Conservation (phyloP, 2,113 vertebrate species). For the Colossoma macropomum region DNA sequence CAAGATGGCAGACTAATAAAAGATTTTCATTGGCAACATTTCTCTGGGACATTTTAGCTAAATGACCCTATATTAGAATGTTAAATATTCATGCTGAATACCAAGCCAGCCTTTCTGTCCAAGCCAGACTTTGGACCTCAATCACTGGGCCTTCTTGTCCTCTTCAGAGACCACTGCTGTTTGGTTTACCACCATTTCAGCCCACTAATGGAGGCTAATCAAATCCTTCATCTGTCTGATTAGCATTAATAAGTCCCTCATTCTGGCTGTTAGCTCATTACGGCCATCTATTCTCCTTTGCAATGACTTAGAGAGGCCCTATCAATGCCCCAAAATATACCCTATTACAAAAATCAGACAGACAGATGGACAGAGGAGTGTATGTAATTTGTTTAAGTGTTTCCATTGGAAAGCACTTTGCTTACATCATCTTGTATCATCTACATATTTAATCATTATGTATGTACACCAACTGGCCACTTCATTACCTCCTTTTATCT, state of each 20-base stretch:
- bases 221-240: conserved; percentile 62
- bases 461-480: too few relatives aligned
- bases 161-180: conserved; percentile 33
- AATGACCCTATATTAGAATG: conserved; percentile 18
- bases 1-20: conserved; percentile 12
- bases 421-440: too few relatives aligned
- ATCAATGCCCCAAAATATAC: conserved; percentile 22
- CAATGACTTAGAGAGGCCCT: conserved; percentile 10
- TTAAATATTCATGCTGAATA: conserved; percentile 34
- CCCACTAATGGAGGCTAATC: conserved; percentile 57
- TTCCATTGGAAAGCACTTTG: too few relatives aligned
- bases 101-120: conserved; percentile 4
- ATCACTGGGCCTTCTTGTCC: neutral
- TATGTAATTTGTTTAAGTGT: neutral
- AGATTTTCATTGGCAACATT: conserved; percentile 2
- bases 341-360: neutral
- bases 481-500: too few relatives aligned
- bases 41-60: conserved; percentile 14
- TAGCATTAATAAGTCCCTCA: conserved; percentile 53
- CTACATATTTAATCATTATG: too few relatives aligned
- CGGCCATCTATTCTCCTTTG: conserved; percentile 32
- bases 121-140: conserved; percentile 16
- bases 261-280: conserved; percentile 56
- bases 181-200: conserved; percentile 53
- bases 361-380: neutral